Conservation (phyloP, 2,113 vertebrate genomes). For the Psephotus haematonotus region DNA sequence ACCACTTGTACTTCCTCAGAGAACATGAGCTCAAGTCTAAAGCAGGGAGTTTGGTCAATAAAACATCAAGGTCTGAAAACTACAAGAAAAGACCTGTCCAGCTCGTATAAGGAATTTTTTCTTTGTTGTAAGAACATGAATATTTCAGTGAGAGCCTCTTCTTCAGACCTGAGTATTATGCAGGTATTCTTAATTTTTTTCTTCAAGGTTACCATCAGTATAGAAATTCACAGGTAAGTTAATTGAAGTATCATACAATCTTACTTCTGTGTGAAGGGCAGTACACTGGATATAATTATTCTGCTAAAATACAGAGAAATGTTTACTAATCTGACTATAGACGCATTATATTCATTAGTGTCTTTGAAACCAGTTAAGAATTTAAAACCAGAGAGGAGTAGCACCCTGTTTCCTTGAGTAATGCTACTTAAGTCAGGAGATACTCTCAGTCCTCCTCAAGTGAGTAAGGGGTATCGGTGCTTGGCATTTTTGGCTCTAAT, state of each 20-base stretch:
- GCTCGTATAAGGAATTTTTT: conserved; percentile 1
- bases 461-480: background rate
- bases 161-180: background rate
- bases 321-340: background rate
- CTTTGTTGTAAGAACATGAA: background rate
- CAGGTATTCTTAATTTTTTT: background rate
- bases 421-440: background rate
- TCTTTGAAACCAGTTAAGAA: background rate
- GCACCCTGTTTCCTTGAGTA: background rate
- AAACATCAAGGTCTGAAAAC: conserved; percentile 60
- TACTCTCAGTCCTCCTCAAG: background rate
- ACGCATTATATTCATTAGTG: background rate
- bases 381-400: background rate
- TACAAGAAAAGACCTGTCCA: conserved; percentile 40
- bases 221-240: background rate
- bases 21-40: conserved; percentile 70
- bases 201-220: background rate
- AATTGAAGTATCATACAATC: background rate
- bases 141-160: background rate
- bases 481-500: background rate
- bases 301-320: background rate
- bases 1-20: conserved; percentile 73
- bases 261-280: background rate
- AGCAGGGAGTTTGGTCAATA: conserved; percentile 63
- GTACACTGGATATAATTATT: background rate